Percentiles rank a stretch among this genome's conserved stretches.
These are phyloP conservation scores for Atta colombica DNA, from an alignment of 1,140 invertebrate genomes.

Conservation along the genomic window DNA sequence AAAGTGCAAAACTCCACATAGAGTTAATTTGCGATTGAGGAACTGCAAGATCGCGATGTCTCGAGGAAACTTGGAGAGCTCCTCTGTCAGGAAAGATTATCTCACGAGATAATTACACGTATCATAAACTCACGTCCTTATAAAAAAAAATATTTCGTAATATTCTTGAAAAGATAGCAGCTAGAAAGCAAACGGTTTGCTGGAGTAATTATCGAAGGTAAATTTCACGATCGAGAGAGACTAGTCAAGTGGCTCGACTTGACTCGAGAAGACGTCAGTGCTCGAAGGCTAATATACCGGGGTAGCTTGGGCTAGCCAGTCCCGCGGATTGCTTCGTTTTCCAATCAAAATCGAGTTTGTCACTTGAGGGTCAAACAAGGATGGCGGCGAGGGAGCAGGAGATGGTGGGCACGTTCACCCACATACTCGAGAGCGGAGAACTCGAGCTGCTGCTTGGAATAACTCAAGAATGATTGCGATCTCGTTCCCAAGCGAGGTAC, in stretches of 20 bases:
- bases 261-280: constrained; percentile 37
- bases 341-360: constrained; percentile 74
- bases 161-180: neutral
- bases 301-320: neutral
- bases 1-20: no score
- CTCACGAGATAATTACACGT: neutral
- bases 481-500: constrained; percentile 71
- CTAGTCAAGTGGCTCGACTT: constrained; percentile 32
- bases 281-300: constrained; percentile 41
- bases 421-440: constrained; percentile 58
- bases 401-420: constrained; percentile 63
- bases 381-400: constrained; percentile 33
- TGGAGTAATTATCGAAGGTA: constrained; percentile 13
- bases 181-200: neutral
- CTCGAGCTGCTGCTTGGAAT: constrained; percentile 79
- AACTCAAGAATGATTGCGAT: constrained; percentile 84
- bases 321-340: constrained; percentile 57
- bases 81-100: no score
- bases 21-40: neutral
- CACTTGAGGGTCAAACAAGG: constrained; percentile 28
- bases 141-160: neutral
- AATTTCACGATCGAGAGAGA: neutral
- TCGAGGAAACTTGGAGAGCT: neutral
- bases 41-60: neutral
- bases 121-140: neutral